Evolutionary conservation across 2,797 vertebrate species (phyloP).

Genomic region (Sylvia borin): DNA sequence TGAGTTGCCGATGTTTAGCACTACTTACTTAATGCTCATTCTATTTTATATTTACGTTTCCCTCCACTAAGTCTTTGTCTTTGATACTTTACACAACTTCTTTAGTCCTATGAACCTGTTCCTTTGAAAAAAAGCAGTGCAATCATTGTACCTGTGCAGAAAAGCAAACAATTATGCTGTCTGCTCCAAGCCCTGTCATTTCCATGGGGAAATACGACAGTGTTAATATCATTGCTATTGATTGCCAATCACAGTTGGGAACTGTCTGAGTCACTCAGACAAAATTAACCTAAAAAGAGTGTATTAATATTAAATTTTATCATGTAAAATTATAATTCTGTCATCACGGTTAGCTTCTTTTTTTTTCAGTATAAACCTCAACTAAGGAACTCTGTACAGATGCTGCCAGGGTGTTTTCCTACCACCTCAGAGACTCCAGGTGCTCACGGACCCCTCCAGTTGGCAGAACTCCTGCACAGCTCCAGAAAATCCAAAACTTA

Average conservation of each 20-base stretch:
- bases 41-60: not conserved
- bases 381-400: not conserved
- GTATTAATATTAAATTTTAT: constrained; percentile 38
- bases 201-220: constrained; percentile 59
- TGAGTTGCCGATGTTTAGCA: not conserved
- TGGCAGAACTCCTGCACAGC: not conserved
- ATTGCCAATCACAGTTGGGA: constrained; percentile 46
- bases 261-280: constrained; percentile 50
- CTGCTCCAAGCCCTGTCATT: constrained; percentile 39
- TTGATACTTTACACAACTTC: not conserved
- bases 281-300: constrained; percentile 56
- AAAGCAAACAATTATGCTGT: constrained; percentile 59
- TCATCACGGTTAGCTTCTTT: not conserved
- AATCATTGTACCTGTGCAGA: constrained; percentile 25
- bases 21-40: not conserved
- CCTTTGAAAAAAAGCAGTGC: not conserved
- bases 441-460: not conserved
- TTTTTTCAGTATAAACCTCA: not conserved
- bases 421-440: not conserved
- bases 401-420: not conserved
- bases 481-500: not conserved
- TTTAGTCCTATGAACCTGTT: not conserved
- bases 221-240: constrained; percentile 49
- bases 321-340: not conserved
- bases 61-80: not conserved